Conservation (phyloP, 2,113 vertebrate species). For the Anhinga anhinga region DNA sequence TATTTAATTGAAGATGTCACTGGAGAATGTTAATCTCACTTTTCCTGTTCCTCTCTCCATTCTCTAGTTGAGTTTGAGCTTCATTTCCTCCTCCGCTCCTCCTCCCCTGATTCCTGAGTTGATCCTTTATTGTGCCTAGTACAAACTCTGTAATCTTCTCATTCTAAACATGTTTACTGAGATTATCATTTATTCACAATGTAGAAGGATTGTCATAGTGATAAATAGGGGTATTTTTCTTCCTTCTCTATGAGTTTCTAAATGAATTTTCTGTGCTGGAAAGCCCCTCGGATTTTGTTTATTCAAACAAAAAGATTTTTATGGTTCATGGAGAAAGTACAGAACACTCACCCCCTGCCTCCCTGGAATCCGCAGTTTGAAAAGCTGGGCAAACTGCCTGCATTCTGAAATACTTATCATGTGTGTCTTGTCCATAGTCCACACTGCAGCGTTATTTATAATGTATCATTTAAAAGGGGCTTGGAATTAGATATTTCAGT, state of each 20-base stretch:
- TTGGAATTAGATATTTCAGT: neutral
- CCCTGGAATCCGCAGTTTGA: neutral
- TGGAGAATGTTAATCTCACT: constrained; percentile 11
- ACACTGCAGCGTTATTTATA: neutral
- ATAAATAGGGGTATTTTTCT: constrained; percentile 12
- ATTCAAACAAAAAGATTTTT: constrained; percentile 4
- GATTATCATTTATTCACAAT: neutral
- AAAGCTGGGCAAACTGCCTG: neutral
- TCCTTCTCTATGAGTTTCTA: neutral
- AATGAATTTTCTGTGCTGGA: neutral
- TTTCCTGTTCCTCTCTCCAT: neutral
- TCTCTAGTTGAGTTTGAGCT: constrained; percentile 11
- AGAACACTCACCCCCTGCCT: neutral
- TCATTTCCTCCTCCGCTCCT: neutral
- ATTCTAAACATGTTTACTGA: neutral
- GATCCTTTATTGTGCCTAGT: neutral
- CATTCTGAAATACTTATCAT: neutral
- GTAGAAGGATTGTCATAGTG: constrained; percentile 6
- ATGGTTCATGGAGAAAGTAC: neutral
- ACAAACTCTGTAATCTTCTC: constrained; percentile 18
- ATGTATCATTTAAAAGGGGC: neutral
- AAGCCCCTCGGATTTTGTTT: neutral
- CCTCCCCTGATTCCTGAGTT: neutral
- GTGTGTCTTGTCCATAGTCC: neutral
- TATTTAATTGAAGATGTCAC: neutral